Conservation (phyloP, 2,797 vertebrate species). For the Oceanodroma leucorhoa region DNA sequence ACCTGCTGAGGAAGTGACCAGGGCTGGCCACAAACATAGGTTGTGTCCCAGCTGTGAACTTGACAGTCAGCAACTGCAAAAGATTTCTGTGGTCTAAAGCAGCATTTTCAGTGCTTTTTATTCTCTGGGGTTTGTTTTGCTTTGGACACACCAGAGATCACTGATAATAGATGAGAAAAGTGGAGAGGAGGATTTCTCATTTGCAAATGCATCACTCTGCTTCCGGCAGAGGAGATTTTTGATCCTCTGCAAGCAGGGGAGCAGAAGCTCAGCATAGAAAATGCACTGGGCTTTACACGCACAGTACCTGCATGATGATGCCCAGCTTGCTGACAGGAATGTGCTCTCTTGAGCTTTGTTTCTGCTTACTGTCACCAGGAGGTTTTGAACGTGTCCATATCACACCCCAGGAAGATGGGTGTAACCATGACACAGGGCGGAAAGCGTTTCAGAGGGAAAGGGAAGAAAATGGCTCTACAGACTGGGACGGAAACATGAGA, state of each 20-base stretch:
- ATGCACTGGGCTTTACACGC: not conserved
- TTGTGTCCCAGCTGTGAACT: conserved; percentile 11
- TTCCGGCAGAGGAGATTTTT: not conserved
- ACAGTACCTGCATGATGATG: not conserved
- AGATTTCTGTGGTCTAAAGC: not conserved
- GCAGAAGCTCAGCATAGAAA: not conserved
- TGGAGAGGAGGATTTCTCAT: not conserved
- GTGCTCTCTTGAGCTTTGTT: not conserved
- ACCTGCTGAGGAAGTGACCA: conserved; percentile 10
- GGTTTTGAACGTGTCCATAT: not conserved
- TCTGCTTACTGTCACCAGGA: not conserved
- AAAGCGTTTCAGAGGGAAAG: not conserved
- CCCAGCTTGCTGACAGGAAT: not conserved
- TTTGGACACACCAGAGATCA: not conserved
- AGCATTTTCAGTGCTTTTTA: not conserved
- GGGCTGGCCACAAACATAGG: not conserved
- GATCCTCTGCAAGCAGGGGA: not conserved
- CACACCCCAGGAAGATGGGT: not conserved
- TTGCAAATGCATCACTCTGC: not conserved
- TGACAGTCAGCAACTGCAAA: not conserved
- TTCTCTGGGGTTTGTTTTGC: conserved; percentile 9
- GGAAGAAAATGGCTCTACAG: not conserved
- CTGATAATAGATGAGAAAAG: not conserved
- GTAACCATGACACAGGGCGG: not conserved
- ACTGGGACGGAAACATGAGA: not conserved